Evolutionary conservation across 2,888 invertebrate genomes (phyloP), one percentile per base, ranked within the genome.

Genomic region (Acrocyrtus sp.): DNA sequence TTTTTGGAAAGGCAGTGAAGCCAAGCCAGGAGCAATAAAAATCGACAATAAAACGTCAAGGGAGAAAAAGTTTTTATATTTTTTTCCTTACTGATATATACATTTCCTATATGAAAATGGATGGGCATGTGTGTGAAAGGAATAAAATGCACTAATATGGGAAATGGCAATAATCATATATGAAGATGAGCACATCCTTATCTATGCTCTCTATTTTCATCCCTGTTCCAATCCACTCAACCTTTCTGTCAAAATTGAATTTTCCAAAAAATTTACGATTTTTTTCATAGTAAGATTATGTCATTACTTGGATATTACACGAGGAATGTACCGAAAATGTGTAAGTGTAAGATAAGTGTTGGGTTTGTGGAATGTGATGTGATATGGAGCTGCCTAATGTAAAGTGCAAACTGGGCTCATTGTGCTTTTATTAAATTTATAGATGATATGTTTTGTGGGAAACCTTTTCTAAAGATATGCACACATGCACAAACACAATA

Each of bases 401-500:
- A 34, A 34, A 8, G 34, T 34, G 34, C 34, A 12, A n/a, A n/a
- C n/a, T 34, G 34, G 5, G 12, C 34, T 34, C 34, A 34, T n/a
- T n/a, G n/a, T n/a, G n/a, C 34, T 34, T 34, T 34, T 34, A 12
- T 12, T 34, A 34, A 34, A 34, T 34, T 34, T n/a, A n/a, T n/a
- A 34, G 12, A 34, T 34, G n/a, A n/a, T 34, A 34, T 34, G 5
- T 34, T 12, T 34, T 34, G 34, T 34, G 34, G 34, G 34, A 34
- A 34, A 12, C 34, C 34, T 34, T 34, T 34, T 34, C 5, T 34
- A 34, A 12, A 12, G 34, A 34, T 34, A 70, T 56, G 70, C 62
- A 62, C 60, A 48, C 50, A 57, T 70, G 70, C 70, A 70, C 70
- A 70, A 70, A 70, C 70, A 70, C 70, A 70, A 70, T n/a, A n/a